phyloP scores from a whole-genome alignment of 2,797 vertebrate species.

The Babyrousa celebensis region DNA sequence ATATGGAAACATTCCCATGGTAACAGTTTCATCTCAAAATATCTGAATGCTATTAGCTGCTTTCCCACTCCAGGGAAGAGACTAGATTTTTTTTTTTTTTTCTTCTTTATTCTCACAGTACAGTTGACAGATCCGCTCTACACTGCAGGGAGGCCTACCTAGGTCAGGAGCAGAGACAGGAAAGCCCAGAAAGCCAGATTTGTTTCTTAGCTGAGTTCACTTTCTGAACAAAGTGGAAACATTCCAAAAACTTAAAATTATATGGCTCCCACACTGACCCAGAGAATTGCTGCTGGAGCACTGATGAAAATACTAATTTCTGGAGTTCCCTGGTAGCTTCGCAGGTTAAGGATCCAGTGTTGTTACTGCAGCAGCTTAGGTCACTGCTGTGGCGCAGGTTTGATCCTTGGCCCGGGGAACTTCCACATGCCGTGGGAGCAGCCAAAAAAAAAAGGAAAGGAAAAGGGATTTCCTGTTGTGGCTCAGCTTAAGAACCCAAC shows the following conservation, averaged over 20 bases:
- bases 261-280: background rate
- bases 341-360: too few species aligned
- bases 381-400: too few species aligned
- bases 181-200: conserved; percentile 4
- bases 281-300: background rate
- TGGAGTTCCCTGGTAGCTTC: too few species aligned
- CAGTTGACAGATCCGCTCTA: conserved; percentile 59
- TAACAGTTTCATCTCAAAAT: conserved; percentile 84
- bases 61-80: conserved; percentile 79
- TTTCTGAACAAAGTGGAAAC: conserved; percentile 38
- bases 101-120: background rate
- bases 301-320: background rate
- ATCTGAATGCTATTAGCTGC: conserved; percentile 83
- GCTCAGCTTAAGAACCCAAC: too few species aligned
- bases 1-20: conserved; percentile 82
- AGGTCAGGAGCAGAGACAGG: background rate
- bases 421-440: too few species aligned
- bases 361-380: too few species aligned
- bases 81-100: conserved; percentile 21
- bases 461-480: too few species aligned
- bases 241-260: conserved; percentile 19
- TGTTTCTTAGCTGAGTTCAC: conserved; percentile 39
- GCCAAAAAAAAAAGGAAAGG: too few species aligned
- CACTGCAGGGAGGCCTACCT: conserved; percentile 37
- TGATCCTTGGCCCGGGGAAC: too few species aligned